A percentile compares a stretch with the other conserved stretches of the same genome.
Conservation (phyloP, 2,113 vertebrate species). For the Eclectus roratus region DNA sequence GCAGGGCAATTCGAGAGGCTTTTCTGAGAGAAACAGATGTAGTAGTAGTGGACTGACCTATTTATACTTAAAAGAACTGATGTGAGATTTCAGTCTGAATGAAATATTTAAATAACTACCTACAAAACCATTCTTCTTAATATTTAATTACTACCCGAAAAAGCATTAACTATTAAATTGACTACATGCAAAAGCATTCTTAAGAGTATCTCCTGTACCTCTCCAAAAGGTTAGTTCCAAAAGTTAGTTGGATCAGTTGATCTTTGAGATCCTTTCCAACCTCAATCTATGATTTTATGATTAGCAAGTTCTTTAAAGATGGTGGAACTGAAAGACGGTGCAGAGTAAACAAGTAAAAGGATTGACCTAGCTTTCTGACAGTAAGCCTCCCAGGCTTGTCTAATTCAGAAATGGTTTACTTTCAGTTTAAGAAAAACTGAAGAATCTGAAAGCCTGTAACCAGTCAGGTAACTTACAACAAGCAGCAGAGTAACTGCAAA, state of each 20-base stretch:
- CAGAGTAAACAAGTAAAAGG: background rate
- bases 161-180: background rate
- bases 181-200: background rate
- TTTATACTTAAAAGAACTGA: rapidly evolving
- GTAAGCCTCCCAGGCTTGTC: background rate
- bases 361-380: background rate
- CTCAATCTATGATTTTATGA: background rate
- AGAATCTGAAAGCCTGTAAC: background rate
- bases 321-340: rapidly evolving
- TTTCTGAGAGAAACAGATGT: rapidly evolving
- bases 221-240: background rate
- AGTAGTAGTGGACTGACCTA: rapidly evolving
- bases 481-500: background rate
- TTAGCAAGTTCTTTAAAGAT: background rate
- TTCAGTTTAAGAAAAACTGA: background rate
- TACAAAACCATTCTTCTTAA: background rate
- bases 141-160: background rate
- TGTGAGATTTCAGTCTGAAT: rapidly evolving
- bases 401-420: background rate
- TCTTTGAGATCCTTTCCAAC: background rate
- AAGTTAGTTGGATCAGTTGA: background rate
- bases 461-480: background rate
- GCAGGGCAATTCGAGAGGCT: rapidly evolving
- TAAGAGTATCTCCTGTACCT: rapidly evolving
- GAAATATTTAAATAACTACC: no score